Conservation (phyloP, 2,888 invertebrate species). For the Lissocephala sabroskyi region DNA sequence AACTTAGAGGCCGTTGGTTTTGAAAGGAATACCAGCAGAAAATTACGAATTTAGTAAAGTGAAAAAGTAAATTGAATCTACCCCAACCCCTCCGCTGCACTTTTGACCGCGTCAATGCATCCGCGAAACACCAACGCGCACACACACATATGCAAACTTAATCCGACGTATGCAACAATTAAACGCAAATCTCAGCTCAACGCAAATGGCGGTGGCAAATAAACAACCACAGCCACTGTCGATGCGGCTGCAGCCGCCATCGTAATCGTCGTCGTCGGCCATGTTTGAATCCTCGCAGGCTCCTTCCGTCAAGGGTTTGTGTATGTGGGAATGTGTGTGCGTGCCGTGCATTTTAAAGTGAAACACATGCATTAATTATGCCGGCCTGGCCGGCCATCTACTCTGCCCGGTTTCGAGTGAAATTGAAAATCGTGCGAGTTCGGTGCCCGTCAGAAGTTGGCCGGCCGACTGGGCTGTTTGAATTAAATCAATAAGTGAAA, state of each 20-base stretch:
- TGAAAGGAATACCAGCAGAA: constrained; percentile 2
- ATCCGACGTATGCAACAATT: constrained; percentile 66
- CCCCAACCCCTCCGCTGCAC: constrained; percentile 15
- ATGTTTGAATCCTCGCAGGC: constrained; percentile 26
- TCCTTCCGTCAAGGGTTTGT: constrained; percentile 1
- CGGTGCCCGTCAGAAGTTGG: no score
- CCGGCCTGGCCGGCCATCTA: constrained; percentile 11
- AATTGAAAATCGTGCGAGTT: constrained; percentile 38
- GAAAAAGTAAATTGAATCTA: background rate
- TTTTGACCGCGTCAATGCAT: constrained; percentile 4
- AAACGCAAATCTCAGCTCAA: constrained; percentile 66
- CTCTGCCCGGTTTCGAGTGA: constrained; percentile 27
- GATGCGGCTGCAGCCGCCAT: constrained; percentile 5
- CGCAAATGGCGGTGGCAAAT: constrained; percentile 26
- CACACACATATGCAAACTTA: constrained; percentile 35
- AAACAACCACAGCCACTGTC: constrained; percentile 5
- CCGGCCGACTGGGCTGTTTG: no score
- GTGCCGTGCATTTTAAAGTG: constrained; percentile 54
- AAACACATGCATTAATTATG: constrained; percentile 64
- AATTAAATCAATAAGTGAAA: no score
- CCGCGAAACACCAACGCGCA: constrained; percentile 11
- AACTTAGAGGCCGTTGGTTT: constrained; percentile 6
- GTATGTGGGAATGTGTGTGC: constrained; percentile 10
- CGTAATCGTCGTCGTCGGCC: constrained; percentile 35
- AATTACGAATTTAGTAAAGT: background rate